phyloP scores from a whole-genome alignment of 2,113 vertebrate genomes.

The Trinectes maculatus region DNA sequence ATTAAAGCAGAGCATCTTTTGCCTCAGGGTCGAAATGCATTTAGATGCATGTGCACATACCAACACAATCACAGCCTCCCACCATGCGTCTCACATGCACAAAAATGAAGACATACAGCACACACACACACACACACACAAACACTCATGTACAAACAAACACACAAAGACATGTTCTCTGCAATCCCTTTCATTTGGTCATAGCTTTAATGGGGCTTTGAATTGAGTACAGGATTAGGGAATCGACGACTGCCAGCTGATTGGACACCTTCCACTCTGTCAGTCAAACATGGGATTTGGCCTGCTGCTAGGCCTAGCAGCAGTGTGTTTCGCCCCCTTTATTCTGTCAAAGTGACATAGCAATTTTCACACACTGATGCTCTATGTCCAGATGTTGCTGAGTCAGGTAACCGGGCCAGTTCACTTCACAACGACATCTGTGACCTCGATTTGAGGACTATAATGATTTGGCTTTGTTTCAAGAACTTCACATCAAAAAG shows the following conservation, averaged over 20 bases:
- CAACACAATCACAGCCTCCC: conserved; percentile 6
- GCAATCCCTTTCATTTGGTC: conserved; percentile 27
- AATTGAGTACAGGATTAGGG: conserved; percentile 47
- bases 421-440: conserved; percentile 20
- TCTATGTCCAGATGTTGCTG: conserved; percentile 3
- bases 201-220: conserved; percentile 50
- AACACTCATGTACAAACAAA: background rate
- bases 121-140: conserved; percentile 15
- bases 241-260: conserved; percentile 38
- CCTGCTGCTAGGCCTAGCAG: conserved; percentile 12
- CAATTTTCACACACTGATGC: conserved; percentile 2
- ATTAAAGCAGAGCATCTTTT: conserved; percentile 47
- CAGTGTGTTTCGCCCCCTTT: conserved; percentile 9
- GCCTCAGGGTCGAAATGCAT: conserved; percentile 39
- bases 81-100: background rate
- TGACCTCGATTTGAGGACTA: conserved; percentile 11
- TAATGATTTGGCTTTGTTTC: conserved; percentile 2
- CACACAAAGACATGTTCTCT: conserved; percentile 38
- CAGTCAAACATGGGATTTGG: conserved; percentile 47
- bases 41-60: background rate
- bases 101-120: conserved; percentile 13
- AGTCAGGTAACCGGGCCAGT: conserved; percentile 18
- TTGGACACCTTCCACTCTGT: conserved; percentile 50
- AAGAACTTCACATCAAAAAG: background rate
- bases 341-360: conserved; percentile 40